Conservation (phyloP, 2,113 vertebrate genomes). For the Neogale vison region DNA sequence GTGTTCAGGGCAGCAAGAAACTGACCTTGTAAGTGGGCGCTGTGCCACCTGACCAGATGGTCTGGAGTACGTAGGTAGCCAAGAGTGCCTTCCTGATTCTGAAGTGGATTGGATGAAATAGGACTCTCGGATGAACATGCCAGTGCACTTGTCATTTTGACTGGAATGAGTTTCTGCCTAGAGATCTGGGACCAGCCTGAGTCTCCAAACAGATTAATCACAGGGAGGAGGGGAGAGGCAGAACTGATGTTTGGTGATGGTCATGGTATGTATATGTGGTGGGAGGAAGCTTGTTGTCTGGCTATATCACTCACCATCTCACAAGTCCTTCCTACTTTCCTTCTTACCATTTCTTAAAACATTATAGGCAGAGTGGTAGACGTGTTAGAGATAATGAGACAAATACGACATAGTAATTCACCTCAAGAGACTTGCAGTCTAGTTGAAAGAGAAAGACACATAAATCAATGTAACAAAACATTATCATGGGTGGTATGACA, state of each 20-base stretch:
- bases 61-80: constrained; percentile 59
- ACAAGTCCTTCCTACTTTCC: neutral
- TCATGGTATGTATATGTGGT: neutral
- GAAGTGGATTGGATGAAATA: constrained; percentile 79
- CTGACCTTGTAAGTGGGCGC: constrained; percentile 81
- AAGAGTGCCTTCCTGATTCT: constrained; percentile 83
- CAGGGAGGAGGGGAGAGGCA: neutral
- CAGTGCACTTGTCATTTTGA: constrained; percentile 77
- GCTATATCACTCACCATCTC: neutral
- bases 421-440: neutral
- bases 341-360: neutral
- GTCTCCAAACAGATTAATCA: constrained; percentile 50
- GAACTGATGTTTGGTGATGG: neutral
- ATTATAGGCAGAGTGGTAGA: neutral
- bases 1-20: neutral
- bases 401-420: neutral
- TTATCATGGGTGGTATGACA: neutral
- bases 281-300: neutral
- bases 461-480: neutral
- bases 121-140: constrained; percentile 76
- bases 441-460: neutral
- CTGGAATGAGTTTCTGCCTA: constrained; percentile 22
- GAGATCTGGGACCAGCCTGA: neutral
- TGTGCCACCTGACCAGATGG: constrained; percentile 85
- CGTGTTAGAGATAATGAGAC: neutral